A percentile compares a stretch with the other conserved stretches of the same genome.
Evolutionary conservation across 92 coral and sea anemone species (phyloP).

Genomic region (Porites evermanni): DNA sequence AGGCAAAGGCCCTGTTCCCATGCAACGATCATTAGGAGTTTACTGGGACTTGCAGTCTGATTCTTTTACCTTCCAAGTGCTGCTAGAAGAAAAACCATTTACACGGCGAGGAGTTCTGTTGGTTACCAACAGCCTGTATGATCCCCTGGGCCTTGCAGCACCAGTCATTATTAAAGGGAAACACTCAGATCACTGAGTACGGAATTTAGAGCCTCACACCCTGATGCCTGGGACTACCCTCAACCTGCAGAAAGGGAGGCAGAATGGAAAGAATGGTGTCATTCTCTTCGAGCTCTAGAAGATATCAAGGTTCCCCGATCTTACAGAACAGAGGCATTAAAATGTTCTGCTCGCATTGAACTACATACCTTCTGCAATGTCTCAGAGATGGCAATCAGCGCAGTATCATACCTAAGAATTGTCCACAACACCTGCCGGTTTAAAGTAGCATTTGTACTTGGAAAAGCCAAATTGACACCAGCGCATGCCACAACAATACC

Average conservation of each 20-base stretch:
- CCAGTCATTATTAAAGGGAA: conserved; percentile 66
- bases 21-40: conserved; percentile 68
- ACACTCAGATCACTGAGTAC: conserved; percentile 44
- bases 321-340: conserved; percentile 6
- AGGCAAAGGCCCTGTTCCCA: conserved; percentile 45
- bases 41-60: conserved; percentile 60
- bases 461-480: conserved; percentile 53
- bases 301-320: conserved; percentile 46
- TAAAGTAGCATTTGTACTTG: conserved; percentile 58
- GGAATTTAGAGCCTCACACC: not conserved
- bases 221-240: conserved; percentile 32
- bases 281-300: conserved; percentile 46
- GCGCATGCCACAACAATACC: not conserved
- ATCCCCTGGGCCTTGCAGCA: conserved; percentile 63
- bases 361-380: conserved; percentile 25
- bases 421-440: conserved; percentile 40
- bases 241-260: conserved; percentile 56
- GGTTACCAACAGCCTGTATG: conserved; percentile 58
- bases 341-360: not conserved
- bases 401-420: conserved; percentile 28
- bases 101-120: conserved; percentile 65
- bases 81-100: conserved; percentile 48
- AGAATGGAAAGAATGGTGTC: conserved; percentile 56
- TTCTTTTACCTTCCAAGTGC: conserved; percentile 58
- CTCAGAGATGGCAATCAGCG: conserved; percentile 38